Percentiles rank a stretch among this genome's conserved stretches.
Conservation (phyloP, 2,797 vertebrate genomes). For the Tenualosa ilisha region DNA sequence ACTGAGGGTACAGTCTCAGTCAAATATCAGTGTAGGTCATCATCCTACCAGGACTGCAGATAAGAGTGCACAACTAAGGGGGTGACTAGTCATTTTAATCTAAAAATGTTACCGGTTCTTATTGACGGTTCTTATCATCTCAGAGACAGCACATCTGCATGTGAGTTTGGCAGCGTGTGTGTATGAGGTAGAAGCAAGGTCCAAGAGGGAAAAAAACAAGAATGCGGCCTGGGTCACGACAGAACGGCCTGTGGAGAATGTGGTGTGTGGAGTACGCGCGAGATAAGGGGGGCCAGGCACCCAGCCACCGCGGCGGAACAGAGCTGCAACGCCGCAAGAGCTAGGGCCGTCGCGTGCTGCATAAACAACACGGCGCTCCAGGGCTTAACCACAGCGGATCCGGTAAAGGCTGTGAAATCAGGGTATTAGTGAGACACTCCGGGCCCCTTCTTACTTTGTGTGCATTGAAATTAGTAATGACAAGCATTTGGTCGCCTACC, state of each 20-base stretch:
- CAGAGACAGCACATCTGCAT: not conserved
- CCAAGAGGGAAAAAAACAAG: not conserved
- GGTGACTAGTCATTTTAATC: not conserved
- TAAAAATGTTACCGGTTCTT: not conserved
- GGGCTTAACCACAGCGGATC: conserved; percentile 21
- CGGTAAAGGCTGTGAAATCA: conserved; percentile 3
- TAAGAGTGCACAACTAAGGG: not conserved
- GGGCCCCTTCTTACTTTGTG: not conserved
- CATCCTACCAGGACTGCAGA: not conserved
- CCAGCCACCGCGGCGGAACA: conserved; percentile 1
- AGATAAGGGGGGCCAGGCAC: conserved; percentile 12
- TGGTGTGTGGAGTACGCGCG: not conserved
- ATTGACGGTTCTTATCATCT: conserved; percentile 4
- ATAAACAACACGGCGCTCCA: conserved; percentile 5
- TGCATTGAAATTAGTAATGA: conserved; percentile 3
- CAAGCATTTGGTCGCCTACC: not conserved
- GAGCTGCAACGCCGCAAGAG: not conserved
- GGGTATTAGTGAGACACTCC: conserved; percentile 4
- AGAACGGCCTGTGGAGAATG: conserved; percentile 15
- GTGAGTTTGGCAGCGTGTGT: not conserved
- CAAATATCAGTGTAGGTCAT: not conserved
- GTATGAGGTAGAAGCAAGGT: not conserved
- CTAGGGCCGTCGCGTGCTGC: conserved; percentile 17
- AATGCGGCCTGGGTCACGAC: conserved; percentile 9
- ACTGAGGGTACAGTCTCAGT: not conserved